Percentiles rank a stretch among this genome's conserved stretches.
phyloP scores from a whole-genome alignment of 1,140 invertebrate species.

The Drosophila arawakana region DNA sequence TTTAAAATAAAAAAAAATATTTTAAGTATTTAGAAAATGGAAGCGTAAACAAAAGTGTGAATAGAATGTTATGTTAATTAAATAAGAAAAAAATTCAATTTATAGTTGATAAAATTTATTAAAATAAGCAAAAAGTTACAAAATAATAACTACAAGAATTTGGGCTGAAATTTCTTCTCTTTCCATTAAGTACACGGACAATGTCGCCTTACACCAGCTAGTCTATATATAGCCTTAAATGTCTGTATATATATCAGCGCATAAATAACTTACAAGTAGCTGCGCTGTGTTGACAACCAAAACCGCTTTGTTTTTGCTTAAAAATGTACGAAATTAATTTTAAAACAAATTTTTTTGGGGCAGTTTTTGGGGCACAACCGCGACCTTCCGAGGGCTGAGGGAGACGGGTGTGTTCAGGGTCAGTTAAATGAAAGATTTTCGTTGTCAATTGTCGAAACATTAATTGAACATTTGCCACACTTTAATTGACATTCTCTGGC shows the following conservation, averaged over 20 bases:
- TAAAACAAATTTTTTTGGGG: conserved; percentile 27
- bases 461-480: conserved; percentile 63
- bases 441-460: conserved; percentile 72
- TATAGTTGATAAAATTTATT: too few species aligned
- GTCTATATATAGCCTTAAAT: neutral
- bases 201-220: neutral
- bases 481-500: conserved; percentile 56
- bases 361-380: conserved; percentile 18
- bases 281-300: conserved; percentile 41
- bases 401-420: neutral
- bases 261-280: conserved; percentile 29
- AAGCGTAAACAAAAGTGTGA: too few species aligned
- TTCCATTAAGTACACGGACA: neutral
- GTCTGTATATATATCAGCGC: conserved; percentile 10
- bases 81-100: too few species aligned
- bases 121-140: too few species aligned
- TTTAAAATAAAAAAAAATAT: too few species aligned
- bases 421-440: conserved; percentile 40
- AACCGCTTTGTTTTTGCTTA: conserved; percentile 28
- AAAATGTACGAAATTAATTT: conserved; percentile 38
- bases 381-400: conserved; percentile 45
- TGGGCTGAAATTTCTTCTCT: neutral
- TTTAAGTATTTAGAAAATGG: too few species aligned
- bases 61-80: too few species aligned
- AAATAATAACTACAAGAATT: neutral